These are phyloP conservation scores for Hypomesus transpacificus DNA, from an alignment of 2,113 vertebrate genomes.

Conservation along the genomic window DNA sequence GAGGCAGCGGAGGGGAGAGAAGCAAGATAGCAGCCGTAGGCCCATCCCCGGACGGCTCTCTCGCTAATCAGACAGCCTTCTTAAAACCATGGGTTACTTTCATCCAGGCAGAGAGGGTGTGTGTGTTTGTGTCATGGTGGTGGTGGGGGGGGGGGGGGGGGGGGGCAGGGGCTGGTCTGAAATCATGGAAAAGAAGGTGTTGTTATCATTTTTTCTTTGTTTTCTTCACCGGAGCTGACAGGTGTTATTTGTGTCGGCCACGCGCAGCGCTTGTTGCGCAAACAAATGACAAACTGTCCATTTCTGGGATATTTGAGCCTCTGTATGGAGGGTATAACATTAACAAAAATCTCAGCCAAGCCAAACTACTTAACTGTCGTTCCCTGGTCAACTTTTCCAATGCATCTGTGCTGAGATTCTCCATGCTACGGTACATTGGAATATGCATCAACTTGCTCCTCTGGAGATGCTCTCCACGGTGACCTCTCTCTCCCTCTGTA, in stretches of 20 bases:
- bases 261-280: neutral
- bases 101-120: slow-evolving; percentile 30
- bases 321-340: too few species aligned
- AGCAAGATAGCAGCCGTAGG: slow-evolving; percentile 62
- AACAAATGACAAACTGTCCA: too few species aligned
- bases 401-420: too few species aligned
- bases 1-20: slow-evolving; percentile 55
- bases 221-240: neutral
- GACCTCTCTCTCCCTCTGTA: slow-evolving; percentile 15
- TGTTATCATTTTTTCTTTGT: neutral
- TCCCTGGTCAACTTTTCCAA: too few species aligned
- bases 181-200: slow-evolving; percentile 20
- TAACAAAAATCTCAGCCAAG: too few species aligned
- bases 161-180: slow-evolving; percentile 11
- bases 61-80: slow-evolving; percentile 62
- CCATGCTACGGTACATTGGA: too few species aligned
- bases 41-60: slow-evolving; percentile 40
- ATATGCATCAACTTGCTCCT: too few species aligned
- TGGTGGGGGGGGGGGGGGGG: slow-evolving; percentile 11
- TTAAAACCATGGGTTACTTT: slow-evolving; percentile 51
- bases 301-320: too few species aligned
- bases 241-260: slow-evolving; percentile 6
- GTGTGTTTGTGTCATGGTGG: neutral
- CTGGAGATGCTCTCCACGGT: neutral
- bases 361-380: too few species aligned